Base-by-base conservation (phyloP, 1,140 invertebrate species). In the Zeugodacus cucurbitae region DNA sequence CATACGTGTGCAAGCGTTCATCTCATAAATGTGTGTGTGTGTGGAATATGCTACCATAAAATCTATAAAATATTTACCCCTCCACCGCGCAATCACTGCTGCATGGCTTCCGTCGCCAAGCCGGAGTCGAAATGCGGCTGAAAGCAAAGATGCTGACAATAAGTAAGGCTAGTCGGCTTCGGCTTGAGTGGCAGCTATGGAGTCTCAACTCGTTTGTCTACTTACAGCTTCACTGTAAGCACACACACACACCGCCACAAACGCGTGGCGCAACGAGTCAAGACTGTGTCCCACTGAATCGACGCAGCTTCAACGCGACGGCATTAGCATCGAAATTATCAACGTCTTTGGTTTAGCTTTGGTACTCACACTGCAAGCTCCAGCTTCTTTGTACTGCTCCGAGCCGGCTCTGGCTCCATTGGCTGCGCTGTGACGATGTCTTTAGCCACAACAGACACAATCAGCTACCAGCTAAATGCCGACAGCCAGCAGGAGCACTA, bases 161-260 rank as follows among this genome's bases (percentile, higher is more conserved):
- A 44, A 26, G 41, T n/a, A n/a, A 37, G 74, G 20, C 22, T 10
- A 34, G 74, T 22, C 64, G 70, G 29, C n/a, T 48, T 70, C 32
- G 67, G 4, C n/a, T 48, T 48, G 74, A 44, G 41, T 48, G 74
- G 41, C 32, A 78, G 64, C 58, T 7, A 62, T 10, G 26, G n/a
- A 48, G 74, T 22, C 26, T 41, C 74, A 82, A 82, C 74, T 29
- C 74, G 74, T 82, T 82, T 82, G n/a, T 82, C 74, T 82, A 22
- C 41, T 82, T 48, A 82, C 74, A 82, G 44, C 74, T 82, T 48
- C 7, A n/a, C 37, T 6, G 17, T 34, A 34, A 14, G 2, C 17
- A 70, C 32, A n/a, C 17, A 41, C 22, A 78, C n/a, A 48, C n/a
- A 54, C 26, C 22, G 44, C 8, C 41, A 14, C 41, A 82, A n/a